Evolutionary conservation across 2,888 invertebrate genomes (phyloP).

Genomic region (Andrena dorsata): DNA sequence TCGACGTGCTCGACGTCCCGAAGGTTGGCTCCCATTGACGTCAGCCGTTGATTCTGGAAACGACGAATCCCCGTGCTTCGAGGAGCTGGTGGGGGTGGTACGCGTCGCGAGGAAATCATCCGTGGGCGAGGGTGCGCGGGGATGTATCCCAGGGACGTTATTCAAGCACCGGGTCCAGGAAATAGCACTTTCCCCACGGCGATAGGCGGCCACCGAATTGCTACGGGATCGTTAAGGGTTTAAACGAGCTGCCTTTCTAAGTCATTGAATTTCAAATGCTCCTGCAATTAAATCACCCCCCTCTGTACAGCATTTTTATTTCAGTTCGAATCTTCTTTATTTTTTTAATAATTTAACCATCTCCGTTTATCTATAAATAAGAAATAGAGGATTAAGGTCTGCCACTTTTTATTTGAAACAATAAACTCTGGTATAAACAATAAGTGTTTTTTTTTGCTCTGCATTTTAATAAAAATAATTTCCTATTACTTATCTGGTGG

Average conservation of each 20-base stretch:
- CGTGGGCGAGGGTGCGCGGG: conserved; percentile 10
- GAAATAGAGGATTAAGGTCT: too few relatives aligned
- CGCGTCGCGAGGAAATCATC: conserved; percentile 44
- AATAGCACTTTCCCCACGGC: neutral
- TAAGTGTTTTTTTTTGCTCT: too few relatives aligned
- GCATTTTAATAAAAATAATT: too few relatives aligned
- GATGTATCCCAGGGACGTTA: conserved; percentile 47
- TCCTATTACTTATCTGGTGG: too few relatives aligned
- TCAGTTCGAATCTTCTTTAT: too few relatives aligned
- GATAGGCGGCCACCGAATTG: neutral
- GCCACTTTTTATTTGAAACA: neutral
- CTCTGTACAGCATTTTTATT: too few relatives aligned
- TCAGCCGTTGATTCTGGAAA: conserved; percentile 69
- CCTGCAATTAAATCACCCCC: too few relatives aligned
- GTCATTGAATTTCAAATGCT: too few relatives aligned
- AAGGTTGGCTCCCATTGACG: conserved; percentile 73
- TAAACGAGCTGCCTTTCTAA: too few relatives aligned
- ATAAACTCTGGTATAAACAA: neutral
- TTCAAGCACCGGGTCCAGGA: conserved; percentile 10
- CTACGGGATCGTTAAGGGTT: too few relatives aligned
- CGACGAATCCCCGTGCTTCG: conserved; percentile 67
- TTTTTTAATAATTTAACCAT: too few relatives aligned
- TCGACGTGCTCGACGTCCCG: conserved; percentile 40
- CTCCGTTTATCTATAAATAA: too few relatives aligned
- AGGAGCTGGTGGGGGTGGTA: conserved; percentile 37